These are phyloP conservation scores for Phaedon cochleariae DNA, from an alignment of 2,888 invertebrate genomes.

Conservation along the genomic window DNA sequence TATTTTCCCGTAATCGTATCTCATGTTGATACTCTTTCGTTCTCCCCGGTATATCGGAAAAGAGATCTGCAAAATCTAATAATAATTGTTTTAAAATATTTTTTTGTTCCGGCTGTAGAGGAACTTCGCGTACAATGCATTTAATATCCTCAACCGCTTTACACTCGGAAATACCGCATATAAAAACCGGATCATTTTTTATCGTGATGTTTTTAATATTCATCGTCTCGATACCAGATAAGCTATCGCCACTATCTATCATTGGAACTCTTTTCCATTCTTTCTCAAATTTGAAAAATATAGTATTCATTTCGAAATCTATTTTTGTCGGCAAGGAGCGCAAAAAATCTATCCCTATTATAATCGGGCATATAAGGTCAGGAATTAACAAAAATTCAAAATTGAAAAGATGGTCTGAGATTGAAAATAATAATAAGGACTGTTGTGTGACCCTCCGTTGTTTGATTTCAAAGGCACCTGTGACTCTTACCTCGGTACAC, in stretches of 20 bases:
- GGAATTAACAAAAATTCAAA: slow-evolving; percentile 33
- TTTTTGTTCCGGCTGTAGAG: not conserved
- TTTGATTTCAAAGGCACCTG: slow-evolving; percentile 27
- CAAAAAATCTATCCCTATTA: too few species aligned
- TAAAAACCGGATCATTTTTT: slow-evolving; percentile 1
- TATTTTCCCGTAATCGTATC: slow-evolving; percentile 9
- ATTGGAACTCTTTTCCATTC: not conserved
- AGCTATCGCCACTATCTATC: not conserved
- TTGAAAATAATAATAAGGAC: slow-evolving; percentile 21
- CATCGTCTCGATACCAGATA: not conserved
- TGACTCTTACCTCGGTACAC: slow-evolving; percentile 29
- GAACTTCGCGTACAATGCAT: not conserved
- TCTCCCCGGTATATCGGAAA: slow-evolving; percentile 25
- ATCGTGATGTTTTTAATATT: not conserved
- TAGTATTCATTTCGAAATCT: slow-evolving; percentile 8
- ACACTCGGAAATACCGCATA: not conserved
- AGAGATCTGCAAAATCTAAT: slow-evolving; percentile 8
- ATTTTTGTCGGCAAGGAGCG: slow-evolving; percentile 18
- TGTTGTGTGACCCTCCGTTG: slow-evolving; percentile 17
- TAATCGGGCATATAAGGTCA: slow-evolving; percentile 24
- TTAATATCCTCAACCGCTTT: not conserved
- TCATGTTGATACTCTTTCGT: slow-evolving; percentile 18
- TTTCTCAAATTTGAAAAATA: slow-evolving; percentile 13
- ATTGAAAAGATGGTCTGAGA: slow-evolving; percentile 5
- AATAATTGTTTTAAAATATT: not conserved